Evolutionary conservation across 2,797 vertebrate genomes (phyloP).

Genomic region (Neopelma chrysocephalum): DNA sequence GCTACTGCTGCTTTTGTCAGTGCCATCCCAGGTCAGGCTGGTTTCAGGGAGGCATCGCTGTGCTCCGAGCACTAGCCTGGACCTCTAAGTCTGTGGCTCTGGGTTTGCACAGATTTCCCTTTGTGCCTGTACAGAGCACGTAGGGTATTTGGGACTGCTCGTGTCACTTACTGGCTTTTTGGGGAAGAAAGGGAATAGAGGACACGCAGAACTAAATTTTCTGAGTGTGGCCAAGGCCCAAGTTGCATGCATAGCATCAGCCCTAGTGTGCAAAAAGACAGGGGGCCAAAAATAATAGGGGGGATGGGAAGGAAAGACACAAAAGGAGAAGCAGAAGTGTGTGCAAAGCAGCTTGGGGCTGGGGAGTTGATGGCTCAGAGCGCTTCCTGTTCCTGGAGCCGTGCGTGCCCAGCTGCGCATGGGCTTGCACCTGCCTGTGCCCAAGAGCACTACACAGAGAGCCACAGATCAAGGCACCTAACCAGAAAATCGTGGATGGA

Average conservation of each 20-base stretch:
- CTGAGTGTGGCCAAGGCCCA: rapidly evolving
- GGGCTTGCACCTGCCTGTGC: neutral
- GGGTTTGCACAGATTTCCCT: neutral
- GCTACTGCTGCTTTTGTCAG: rapidly evolving
- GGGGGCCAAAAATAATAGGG: neutral
- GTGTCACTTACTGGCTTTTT: neutral
- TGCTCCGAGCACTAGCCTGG: neutral
- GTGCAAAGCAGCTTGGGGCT: slow-evolving; percentile 73
- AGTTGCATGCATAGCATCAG: neutral
- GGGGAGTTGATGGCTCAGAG: slow-evolving; percentile 63
- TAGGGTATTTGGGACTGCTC: neutral
- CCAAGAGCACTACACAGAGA: neutral
- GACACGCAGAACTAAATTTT: neutral
- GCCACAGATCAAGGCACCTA: rapidly evolving
- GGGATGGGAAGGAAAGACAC: neutral
- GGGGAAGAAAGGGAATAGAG: neutral
- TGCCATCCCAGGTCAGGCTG: neutral
- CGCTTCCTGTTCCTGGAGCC: slow-evolving; percentile 75
- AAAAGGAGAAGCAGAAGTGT: slow-evolving; percentile 81
- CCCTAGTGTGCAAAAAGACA: neutral
- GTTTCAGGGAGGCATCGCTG: neutral
- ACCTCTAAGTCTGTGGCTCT: neutral
- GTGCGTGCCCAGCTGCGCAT: neutral
- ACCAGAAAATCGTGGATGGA: neutral
- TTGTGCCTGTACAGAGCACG: neutral